Base-by-base conservation (phyloP, 2,113 vertebrate genomes). In the Emydura subglobosa region DNA sequence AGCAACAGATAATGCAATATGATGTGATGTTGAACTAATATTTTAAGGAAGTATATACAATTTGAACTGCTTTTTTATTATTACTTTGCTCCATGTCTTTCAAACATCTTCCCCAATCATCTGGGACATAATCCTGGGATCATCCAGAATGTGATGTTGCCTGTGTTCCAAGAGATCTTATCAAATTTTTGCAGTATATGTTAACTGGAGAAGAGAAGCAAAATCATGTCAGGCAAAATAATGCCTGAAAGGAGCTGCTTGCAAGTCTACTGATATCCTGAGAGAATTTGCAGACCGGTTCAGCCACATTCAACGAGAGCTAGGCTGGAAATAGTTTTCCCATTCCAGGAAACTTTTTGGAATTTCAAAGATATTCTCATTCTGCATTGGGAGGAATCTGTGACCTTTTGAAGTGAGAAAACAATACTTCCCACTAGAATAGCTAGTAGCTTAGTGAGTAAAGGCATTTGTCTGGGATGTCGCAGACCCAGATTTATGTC, bases 21-120 rank as follows among this genome's bases (percentile, higher is more conserved):
- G 44, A 19, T 16, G 5, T 39, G 5, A 51, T 1, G 1, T 3
- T 61, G 53, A 50, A 82, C 6, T 47, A 34, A 53, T 65, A 22
- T 31, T 6, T 29, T 72, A 8, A 83, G 2, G 1, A 6, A 54
- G 25, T 49, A 90, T 55, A 14, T 47, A 89, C 83, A 5, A 1
- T 27, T 10, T 83, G 42, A 1, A 5, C 1, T 8, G 59, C 59
- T 76, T 0, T 1, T 21, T 76, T 87, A 82, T 0, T 0, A 0
- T 39, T 76, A 82, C 42, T 44, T 82, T 0, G 24, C 24, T 10
- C 24, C 10, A 6, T 27, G 5, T 12, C 76, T 87, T 85, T 11
- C 16, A 27, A 55, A 4, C 1, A 27, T 2, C 16, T 76, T 57
- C 55, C 55, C 55, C 55, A 57, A 57, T 11, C 55, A 57, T 39